A percentile compares a stretch with the other conserved stretches of the same genome.
Evolutionary conservation across 2,113 vertebrate genomes (phyloP).

Genomic region (Tylochromis polylepis): DNA sequence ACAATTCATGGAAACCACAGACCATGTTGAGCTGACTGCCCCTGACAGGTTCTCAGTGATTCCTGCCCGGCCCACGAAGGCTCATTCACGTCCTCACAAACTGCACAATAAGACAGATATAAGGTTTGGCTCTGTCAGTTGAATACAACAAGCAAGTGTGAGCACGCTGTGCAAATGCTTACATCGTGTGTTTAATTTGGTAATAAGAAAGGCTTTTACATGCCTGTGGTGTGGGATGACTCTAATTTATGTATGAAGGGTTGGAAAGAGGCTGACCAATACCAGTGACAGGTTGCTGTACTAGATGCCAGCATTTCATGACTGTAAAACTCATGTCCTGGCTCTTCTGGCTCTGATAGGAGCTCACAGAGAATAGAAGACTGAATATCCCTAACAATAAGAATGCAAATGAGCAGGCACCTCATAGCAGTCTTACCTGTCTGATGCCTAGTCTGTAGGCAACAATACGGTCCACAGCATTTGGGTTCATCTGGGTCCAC

Average conservation of each 20-base stretch:
- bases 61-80: background rate
- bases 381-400: background rate
- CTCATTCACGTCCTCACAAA: constrained; percentile 13
- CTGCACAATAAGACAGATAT: background rate
- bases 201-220: background rate
- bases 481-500: constrained; percentile 97
- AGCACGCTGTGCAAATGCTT: background rate
- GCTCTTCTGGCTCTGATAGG: background rate
- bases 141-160: background rate
- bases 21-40: background rate
- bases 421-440: constrained; percentile 78
- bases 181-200: background rate
- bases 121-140: background rate
- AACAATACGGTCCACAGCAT: constrained; percentile 88
- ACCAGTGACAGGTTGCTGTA: background rate
- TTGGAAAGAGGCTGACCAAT: background rate
- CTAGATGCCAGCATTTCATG: background rate
- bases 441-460: constrained; percentile 89
- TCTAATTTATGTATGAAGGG: background rate
- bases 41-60: constrained; percentile 28
- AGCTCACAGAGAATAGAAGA: background rate
- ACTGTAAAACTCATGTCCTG: background rate
- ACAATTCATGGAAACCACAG: constrained; percentile 6
- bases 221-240: background rate
- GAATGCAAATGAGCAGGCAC: background rate